These are phyloP conservation scores for Spea bombifrons DNA, from an alignment of 2,113 vertebrate genomes.

Conservation along the genomic window DNA sequence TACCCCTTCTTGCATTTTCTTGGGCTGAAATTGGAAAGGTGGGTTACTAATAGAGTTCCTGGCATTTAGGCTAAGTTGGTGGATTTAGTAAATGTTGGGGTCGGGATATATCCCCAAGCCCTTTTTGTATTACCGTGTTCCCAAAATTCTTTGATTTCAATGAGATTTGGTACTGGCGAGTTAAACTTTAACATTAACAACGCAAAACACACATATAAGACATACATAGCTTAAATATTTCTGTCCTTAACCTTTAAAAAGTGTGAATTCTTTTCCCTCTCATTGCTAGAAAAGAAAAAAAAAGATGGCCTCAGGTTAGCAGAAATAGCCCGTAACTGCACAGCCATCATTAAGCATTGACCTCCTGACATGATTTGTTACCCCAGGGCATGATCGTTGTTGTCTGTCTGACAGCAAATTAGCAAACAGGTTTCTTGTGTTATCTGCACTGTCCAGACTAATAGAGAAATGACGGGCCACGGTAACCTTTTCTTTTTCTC, in stretches of 20 bases:
- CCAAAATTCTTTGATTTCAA: too few species aligned
- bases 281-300: background rate
- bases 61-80: too few species aligned
- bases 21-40: too few species aligned
- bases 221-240: too few species aligned
- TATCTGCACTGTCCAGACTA: background rate
- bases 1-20: too few species aligned
- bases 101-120: too few species aligned
- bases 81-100: too few species aligned
- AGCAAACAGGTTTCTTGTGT: background rate
- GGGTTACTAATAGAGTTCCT: too few species aligned
- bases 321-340: background rate
- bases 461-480: background rate
- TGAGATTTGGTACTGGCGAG: too few species aligned
- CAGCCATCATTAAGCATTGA: background rate
- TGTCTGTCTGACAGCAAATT: conserved; percentile 13
- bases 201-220: too few species aligned
- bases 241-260: background rate
- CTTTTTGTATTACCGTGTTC: too few species aligned
- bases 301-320: background rate
- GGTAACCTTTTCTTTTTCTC: conserved; percentile 1
- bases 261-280: background rate
- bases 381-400: conserved; percentile 5
- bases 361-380: background rate
- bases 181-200: too few species aligned